Conservation (phyloP, 2,113 vertebrate genomes). For the Lucifuga dentata region DNA sequence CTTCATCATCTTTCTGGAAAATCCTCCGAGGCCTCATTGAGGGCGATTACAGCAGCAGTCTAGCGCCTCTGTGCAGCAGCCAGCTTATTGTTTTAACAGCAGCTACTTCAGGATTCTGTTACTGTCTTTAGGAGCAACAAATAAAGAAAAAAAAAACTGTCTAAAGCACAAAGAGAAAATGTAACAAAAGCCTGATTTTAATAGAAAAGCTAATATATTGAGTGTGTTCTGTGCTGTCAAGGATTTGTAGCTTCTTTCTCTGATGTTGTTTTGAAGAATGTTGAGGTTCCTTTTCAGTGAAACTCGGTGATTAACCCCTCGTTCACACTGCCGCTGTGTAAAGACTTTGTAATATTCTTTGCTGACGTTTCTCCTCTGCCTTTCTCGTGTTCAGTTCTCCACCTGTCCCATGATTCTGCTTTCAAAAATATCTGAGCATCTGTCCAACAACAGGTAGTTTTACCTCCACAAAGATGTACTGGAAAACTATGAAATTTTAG, state of each 20-base stretch:
- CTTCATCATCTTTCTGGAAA: no score
- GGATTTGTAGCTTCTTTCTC: constrained; percentile 1
- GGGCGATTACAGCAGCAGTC: constrained; percentile 32
- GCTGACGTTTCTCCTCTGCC: no score
- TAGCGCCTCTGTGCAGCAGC: constrained; percentile 23
- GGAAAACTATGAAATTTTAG: no score
- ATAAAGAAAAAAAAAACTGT: constrained; percentile 47
- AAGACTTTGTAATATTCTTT: not conserved
- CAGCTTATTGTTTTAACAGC: constrained; percentile 64
- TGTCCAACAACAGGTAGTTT: no score
- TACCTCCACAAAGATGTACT: no score
- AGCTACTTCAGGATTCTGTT: constrained; percentile 49
- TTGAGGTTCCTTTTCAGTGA: not conserved
- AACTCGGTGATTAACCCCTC: constrained; percentile 6
- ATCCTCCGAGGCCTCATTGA: constrained; percentile 62
- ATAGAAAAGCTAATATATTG: constrained; percentile 34
- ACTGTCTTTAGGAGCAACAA: constrained; percentile 46
- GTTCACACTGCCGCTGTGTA: no score
- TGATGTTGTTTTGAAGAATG: constrained; percentile 11
- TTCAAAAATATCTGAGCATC: no score
- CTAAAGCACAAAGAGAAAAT: constrained; percentile 35
- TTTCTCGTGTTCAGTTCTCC: no score
- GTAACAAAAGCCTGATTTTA: constrained; percentile 21
- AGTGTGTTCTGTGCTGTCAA: constrained; percentile 6
- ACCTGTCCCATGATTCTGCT: no score